Percentiles rank a stretch among this genome's conserved stretches.
Evolutionary conservation across 92 coral and sea anemone genomes (phyloP).

Genomic region (Umimayanthus chanpuru): DNA sequence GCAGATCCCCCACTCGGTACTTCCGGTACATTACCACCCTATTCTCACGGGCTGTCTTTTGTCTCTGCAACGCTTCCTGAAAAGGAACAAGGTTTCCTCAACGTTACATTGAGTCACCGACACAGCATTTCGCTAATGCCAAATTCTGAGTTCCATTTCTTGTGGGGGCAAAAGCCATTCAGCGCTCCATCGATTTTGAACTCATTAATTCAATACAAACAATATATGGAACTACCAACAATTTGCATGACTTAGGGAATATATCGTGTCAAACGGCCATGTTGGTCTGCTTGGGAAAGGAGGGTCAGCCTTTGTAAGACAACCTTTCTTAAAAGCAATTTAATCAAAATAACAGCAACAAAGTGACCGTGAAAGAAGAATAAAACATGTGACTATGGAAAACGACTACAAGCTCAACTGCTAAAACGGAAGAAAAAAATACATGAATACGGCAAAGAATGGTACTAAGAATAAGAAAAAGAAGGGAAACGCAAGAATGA

Average conservation of each 20-base stretch:
- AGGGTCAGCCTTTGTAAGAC: neutral
- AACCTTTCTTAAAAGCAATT: neutral
- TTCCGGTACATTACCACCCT: constrained; percentile 96
- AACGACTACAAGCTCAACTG: neutral
- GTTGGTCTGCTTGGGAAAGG: neutral
- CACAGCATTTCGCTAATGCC: neutral
- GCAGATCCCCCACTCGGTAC: constrained; percentile 95
- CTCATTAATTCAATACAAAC: too few species aligned
- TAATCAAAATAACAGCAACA: neutral
- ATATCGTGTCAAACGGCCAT: neutral
- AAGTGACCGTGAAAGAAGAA: neutral
- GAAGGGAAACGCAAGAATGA: neutral
- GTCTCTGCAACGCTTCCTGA: constrained; percentile 78
- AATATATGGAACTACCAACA: too few species aligned
- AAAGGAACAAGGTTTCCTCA: neutral
- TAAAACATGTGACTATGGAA: neutral
- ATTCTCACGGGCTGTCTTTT: constrained; percentile 89
- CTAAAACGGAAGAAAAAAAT: too few species aligned
- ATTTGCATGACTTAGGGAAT: neutral
- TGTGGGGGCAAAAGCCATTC: too few species aligned
- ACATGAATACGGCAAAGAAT: too few species aligned
- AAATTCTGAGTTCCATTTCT: too few species aligned
- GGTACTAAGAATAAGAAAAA: neutral
- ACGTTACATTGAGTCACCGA: neutral
- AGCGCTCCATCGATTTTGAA: too few species aligned